Percentiles rank a stretch among this genome's conserved stretches.
phyloP scores from a whole-genome alignment of 1,140 invertebrate species.

The Drosophila takahashii region DNA sequence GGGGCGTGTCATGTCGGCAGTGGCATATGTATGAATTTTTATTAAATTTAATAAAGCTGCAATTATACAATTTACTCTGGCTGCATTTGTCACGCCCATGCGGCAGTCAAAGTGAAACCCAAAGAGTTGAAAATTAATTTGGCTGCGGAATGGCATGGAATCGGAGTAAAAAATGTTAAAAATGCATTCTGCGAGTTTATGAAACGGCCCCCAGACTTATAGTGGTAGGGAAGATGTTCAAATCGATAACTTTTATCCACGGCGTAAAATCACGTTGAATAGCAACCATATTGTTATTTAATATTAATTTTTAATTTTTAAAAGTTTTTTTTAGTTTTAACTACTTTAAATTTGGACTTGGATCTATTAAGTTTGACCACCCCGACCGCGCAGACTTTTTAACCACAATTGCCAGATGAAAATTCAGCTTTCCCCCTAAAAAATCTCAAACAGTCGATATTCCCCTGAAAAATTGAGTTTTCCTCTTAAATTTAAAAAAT shows the following conservation, averaged over 20 bases:
- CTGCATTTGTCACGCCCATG: constrained; percentile 64
- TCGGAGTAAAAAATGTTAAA: constrained; percentile 16
- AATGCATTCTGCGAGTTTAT: constrained; percentile 8
- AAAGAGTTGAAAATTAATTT: constrained; percentile 67
- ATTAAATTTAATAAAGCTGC: constrained; percentile 81
- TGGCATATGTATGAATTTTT: constrained; percentile 62
- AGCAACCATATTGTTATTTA: no score
- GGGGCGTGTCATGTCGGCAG: constrained; percentile 50
- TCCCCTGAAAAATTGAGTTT: no score
- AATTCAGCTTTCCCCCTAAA: no score
- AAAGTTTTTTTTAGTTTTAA: no score
- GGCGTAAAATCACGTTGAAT: not conserved
- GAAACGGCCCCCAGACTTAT: constrained; percentile 13
- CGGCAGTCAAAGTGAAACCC: constrained; percentile 22
- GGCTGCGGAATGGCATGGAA: constrained; percentile 43
- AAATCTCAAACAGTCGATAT: no score
- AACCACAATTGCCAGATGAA: no score
- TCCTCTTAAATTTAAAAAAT: no score
- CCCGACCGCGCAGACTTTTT: no score
- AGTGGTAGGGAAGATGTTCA: no score
- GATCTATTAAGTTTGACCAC: no score
- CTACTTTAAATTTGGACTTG: no score
- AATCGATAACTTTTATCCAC: not conserved
- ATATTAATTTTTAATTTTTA: no score
- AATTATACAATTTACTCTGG: constrained; percentile 66